Base-by-base conservation (phyloP, 2,888 invertebrate species). In the Cenopis cana region DNA sequence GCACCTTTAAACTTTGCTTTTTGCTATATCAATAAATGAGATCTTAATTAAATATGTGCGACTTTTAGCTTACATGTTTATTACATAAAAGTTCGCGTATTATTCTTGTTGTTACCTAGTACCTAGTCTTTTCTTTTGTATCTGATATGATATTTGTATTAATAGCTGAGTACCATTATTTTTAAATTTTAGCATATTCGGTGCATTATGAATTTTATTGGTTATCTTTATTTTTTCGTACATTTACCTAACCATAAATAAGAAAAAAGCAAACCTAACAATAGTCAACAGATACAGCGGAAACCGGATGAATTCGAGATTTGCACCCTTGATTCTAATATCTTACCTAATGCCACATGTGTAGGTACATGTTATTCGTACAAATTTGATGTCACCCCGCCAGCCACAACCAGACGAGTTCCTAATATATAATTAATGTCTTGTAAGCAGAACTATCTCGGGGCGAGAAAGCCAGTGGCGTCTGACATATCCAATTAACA, bases 401-500 rank as follows among this genome's bases (percentile, higher is more conserved):
- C 64, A 67, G 68, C 62, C 60, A 74, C 74, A 74, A 79, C 78
- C 78, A 82, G 84, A 83, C 80, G 80, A 83, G 81, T 84, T 83
- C 80, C 85, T 86, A 85, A 90, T 71, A 71, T 71, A 71, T 91
- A 90, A 91, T 91, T 89, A 90, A 89, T 85, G 88, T 88, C 87
- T 87, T 86, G 88, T 86, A 84, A 88, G 85, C 86, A 88, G 78
- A 84, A 90, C 91, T 91, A 90, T 89, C 89, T 88, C 83, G 81
- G 81, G 86, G 89, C 83, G 89, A 86, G 89, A 90, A 90, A 89
- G 83, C 86, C 86, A 83, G 87, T 89, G 91, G 91, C 91, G 87
- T 89, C 89, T 93, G 93, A 93, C 93, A 93, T 88, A 90, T 93
- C 89, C 93, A 93, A 93, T 93, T 93, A 93, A 86, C 88, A 88